Percentiles rank a stretch among this genome's conserved stretches.
These are phyloP conservation scores for Junco hyemalis DNA, from an alignment of 2,113 vertebrate species.

Conservation along the genomic window DNA sequence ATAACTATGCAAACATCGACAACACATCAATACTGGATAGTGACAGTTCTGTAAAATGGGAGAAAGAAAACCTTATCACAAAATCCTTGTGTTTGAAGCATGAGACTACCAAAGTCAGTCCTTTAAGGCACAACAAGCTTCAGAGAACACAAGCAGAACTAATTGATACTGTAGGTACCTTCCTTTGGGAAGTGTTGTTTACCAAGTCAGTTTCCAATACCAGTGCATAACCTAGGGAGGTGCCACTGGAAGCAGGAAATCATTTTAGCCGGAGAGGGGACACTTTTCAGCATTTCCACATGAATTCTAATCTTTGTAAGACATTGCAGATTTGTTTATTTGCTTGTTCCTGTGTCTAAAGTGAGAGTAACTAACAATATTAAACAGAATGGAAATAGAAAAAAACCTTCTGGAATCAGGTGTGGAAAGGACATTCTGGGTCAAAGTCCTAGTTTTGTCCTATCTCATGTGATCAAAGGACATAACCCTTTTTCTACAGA, in stretches of 20 bases:
- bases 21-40: not conserved
- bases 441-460: not conserved
- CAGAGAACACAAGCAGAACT: not conserved
- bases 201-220: not conserved
- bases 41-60: not conserved
- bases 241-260: not conserved
- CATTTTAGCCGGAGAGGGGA: not conserved
- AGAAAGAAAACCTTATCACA: not conserved
- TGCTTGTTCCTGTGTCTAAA: not conserved
- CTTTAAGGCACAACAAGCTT: not conserved
- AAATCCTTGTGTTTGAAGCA: not conserved
- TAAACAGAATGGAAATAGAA: not conserved
- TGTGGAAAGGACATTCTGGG: not conserved
- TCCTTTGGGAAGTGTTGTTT: not conserved
- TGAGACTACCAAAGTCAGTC: not conserved
- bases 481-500: not conserved
- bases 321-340: not conserved
- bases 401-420: not conserved
- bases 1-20: not conserved
- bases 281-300: not conserved
- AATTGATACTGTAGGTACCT: fast-evolving
- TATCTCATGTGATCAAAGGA: not conserved
- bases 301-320: not conserved
- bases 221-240: not conserved
- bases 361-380: not conserved